Conservation (phyloP, 2,113 vertebrate genomes). For the Pseudorectes ferrugineus region DNA sequence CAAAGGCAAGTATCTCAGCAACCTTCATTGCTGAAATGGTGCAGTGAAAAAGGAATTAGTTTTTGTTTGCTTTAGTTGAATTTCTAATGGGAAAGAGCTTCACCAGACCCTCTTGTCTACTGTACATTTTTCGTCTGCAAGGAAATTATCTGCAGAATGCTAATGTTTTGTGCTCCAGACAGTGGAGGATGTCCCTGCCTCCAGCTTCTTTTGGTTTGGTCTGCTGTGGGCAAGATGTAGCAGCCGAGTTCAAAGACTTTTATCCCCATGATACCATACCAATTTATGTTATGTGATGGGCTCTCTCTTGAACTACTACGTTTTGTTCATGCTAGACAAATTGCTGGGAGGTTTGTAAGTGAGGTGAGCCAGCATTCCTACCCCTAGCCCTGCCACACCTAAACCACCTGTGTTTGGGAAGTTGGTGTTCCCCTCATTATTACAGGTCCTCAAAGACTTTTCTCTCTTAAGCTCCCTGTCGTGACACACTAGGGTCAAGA, state of each 20-base stretch:
- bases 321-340: accelerated
- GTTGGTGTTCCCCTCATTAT: neutral
- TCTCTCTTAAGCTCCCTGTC: neutral
- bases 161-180: neutral
- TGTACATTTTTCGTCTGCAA: accelerated
- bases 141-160: neutral
- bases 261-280: accelerated
- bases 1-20: neutral
- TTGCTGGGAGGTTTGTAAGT: neutral
- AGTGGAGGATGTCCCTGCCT: neutral
- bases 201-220: neutral
- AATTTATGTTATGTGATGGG: neutral
- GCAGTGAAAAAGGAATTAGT: neutral
- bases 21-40: neutral
- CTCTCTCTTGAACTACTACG: neutral
- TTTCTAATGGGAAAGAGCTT: neutral
- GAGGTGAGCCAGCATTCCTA: neutral
- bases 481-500: neutral
- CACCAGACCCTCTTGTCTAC: neutral
- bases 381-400: accelerated
- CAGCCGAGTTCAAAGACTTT: neutral
- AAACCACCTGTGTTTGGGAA: neutral
- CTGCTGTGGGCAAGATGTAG: neutral
- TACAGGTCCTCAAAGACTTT: neutral
- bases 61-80: neutral